Percentiles rank a stretch among this genome's conserved stretches.
Evolutionary conservation across 2,797 vertebrate species (phyloP).

Genomic region (Darevskia mixta): DNA sequence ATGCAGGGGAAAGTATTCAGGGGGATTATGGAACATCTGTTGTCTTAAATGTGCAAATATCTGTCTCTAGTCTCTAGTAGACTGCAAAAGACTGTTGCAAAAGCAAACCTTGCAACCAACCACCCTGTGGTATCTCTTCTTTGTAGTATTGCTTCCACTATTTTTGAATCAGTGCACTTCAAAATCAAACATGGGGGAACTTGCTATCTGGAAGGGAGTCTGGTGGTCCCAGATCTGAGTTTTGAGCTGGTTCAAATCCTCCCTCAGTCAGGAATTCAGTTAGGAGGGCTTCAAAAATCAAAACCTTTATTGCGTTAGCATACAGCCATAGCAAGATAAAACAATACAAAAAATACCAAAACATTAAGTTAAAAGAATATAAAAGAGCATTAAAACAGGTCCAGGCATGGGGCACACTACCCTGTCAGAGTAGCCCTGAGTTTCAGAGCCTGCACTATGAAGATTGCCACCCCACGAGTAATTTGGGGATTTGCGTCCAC

Average conservation of each 20-base stretch:
- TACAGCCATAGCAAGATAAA: too few species aligned
- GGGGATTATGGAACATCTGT: constrained; percentile 13
- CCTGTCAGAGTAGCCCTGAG: too few species aligned
- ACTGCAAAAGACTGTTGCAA: neutral
- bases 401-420: too few species aligned
- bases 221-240: neutral
- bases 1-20: neutral
- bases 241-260: neutral
- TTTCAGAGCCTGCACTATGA: too few species aligned
- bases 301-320: too few species aligned
- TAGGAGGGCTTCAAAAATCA: too few species aligned
- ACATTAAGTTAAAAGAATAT: too few species aligned
- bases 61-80: constrained; percentile 33
- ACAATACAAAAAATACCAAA: too few species aligned
- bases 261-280: neutral
- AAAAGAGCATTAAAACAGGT: too few species aligned
- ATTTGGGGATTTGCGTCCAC: too few species aligned
- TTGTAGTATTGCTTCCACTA: neutral
- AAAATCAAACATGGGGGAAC: neutral
- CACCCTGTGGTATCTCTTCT: neutral
- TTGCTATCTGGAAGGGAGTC: neutral
- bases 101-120: neutral
- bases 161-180: neutral
- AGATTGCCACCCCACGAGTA: too few species aligned
- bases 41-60: constrained; percentile 24